Base-by-base conservation (phyloP, 64 coral and sea anemone genomes). In the Stichodactyla mertensii region DNA sequence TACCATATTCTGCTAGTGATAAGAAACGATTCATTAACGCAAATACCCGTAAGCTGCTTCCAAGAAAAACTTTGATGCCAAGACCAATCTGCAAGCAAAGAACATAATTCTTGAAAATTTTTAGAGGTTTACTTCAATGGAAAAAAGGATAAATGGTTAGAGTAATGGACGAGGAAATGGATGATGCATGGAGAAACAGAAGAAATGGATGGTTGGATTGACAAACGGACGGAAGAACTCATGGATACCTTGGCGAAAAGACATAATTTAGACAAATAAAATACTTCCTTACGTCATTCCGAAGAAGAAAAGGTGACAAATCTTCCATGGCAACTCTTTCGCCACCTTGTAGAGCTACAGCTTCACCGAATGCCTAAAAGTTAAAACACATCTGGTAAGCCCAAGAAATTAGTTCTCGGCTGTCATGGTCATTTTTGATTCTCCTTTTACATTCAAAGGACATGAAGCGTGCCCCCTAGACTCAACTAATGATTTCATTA, bases 351-450 rank as follows among this genome's bases (percentile, higher is more conserved):
- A 95, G 59, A 31, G 93, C 87, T 45, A 99, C 91, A 56, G 97
- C 97, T 77, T 99, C 97, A 51, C 88, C 81, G 52, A 99, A 95
- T 20, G 90, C 93, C 97, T 99, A 36, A 12, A 86, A 58, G 28
- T 2, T 19, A 53, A 14, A 70, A 83, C 54, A 74, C 7, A 74
- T 74, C 10, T 27, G 36, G 3, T 45, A 45, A 45, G 36, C 36
- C 1, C 0, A 45, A 45, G 3, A 45, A 45, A 45, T 45, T 45
- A 45, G 36, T 45, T 45, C 36, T 3, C 36, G 36, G 36, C 36
- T 45, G 36, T 45, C 36, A 45, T 2, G 36, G 36, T 45, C 36
- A 45, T 45, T 45, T 45, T 45, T 45, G 1, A 45, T 45, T 45
- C 36, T 2, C 36, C 36, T 31, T 31, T 31, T 31, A n/a, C n/a